Evolutionary conservation across 1,140 invertebrate species (phyloP).

Genomic region (Drosophila mojavensis): DNA sequence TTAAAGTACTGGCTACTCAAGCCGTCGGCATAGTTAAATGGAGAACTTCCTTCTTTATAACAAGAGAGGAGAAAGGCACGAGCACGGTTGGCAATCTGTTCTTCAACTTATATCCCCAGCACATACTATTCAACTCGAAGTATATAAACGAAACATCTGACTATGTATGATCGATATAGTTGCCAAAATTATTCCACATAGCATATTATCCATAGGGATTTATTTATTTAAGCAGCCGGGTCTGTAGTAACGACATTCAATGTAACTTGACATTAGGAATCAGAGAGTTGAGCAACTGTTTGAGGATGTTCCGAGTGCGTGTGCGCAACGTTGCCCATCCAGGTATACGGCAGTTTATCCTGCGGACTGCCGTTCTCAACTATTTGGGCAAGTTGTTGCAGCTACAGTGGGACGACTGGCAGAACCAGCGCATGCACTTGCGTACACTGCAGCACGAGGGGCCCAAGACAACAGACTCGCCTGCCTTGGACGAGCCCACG

Average conservation of each 20-base stretch:
- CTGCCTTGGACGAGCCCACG: background rate
- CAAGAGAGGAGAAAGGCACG: too few relatives aligned
- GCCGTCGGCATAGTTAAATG: too few relatives aligned
- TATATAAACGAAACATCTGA: too few relatives aligned
- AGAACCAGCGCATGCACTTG: constrained; percentile 35
- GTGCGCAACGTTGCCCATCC: constrained; percentile 53
- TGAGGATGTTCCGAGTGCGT: constrained; percentile 49
- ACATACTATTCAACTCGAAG: too few relatives aligned
- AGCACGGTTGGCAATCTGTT: too few relatives aligned
- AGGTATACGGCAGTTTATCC: constrained; percentile 63
- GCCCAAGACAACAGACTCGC: background rate
- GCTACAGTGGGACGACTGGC: constrained; percentile 57
- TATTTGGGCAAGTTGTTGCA: constrained; percentile 59
- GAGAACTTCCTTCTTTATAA: too few relatives aligned
- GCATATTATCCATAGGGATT: too few relatives aligned
- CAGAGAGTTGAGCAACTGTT: constrained; percentile 15
- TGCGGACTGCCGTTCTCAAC: constrained; percentile 57
- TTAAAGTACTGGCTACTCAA: too few relatives aligned
- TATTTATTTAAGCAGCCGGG: constrained; percentile 12
- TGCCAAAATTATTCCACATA: background rate
- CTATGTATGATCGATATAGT: background rate
- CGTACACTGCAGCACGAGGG: background rate
- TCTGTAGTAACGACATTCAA: constrained; percentile 2
- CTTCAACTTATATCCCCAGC: too few relatives aligned
- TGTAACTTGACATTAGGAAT: background rate